phyloP scores from a whole-genome alignment of 2,113 vertebrate species.

The Myotis brandtii region DNA sequence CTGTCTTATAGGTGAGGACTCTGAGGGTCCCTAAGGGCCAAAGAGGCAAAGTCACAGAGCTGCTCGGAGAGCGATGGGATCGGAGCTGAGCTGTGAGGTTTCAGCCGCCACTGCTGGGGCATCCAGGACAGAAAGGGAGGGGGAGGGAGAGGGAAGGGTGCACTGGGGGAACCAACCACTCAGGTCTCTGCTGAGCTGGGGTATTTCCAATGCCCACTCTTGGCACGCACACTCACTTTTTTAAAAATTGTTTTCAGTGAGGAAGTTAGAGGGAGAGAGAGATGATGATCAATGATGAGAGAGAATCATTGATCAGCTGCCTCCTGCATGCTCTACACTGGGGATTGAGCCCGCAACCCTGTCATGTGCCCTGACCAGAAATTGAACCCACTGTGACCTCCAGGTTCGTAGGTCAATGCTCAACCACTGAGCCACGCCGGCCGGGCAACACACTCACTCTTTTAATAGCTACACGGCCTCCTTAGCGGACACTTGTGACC shows the following conservation, averaged over 20 bases:
- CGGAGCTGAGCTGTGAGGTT: not conserved
- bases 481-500: not conserved
- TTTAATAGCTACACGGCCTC: not conserved
- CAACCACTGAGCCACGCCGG: no score
- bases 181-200: not conserved
- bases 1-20: not conserved
- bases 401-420: no score
- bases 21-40: not conserved
- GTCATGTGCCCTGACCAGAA: no score
- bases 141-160: no score
- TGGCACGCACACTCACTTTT: fast-evolving
- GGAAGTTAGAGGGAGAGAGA: no score
- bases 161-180: fast-evolving
- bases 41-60: not conserved
- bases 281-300: no score
- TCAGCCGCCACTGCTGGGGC: not conserved
- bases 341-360: no score
- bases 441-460: not conserved
- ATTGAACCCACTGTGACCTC: no score
- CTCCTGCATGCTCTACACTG: no score
- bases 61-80: not conserved
- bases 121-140: no score
- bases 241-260: no score
- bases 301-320: no score
- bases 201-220: fast-evolving